A percentile compares a stretch with the other conserved stretches of the same genome.
phyloP scores from a whole-genome alignment of 2,797 vertebrate genomes.

The Myotis daubentonii region DNA sequence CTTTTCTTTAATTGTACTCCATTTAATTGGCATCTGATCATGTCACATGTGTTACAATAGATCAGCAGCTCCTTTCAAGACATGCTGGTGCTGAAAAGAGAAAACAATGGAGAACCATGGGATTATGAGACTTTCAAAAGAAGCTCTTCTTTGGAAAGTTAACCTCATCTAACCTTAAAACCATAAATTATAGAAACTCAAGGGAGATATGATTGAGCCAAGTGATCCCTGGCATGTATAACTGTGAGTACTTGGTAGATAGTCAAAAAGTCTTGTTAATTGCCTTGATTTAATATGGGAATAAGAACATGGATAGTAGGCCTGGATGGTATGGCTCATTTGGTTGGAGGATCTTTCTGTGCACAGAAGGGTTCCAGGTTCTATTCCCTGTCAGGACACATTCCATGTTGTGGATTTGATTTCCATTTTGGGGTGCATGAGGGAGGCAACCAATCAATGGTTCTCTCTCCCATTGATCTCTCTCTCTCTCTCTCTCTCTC shows the following conservation, averaged over 20 bases:
- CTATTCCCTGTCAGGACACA: neutral
- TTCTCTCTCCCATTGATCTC: neutral
- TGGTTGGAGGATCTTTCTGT: neutral
- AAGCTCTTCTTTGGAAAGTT: neutral
- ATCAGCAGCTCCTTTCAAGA: neutral
- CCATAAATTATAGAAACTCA: neutral
- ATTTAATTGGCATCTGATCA: neutral
- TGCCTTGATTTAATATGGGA: conserved; percentile 27
- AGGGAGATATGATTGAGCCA: conserved; percentile 20
- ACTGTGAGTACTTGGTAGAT: neutral
- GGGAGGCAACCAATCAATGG: neutral
- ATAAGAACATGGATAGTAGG: neutral
- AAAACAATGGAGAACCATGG: neutral
- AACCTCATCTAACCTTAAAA: conserved; percentile 19
- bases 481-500: neutral
- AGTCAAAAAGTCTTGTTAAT: conserved; percentile 31
- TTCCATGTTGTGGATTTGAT: neutral
- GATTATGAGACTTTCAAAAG: neutral
- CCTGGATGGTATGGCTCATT: neutral
- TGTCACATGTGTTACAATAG: neutral
- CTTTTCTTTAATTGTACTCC: neutral
- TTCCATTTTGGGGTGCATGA: neutral
- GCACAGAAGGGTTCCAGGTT: neutral
- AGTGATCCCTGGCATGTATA: neutral
- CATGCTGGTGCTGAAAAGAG: neutral